Evolutionary conservation across 2,797 vertebrate species (phyloP).

Genomic region (Chromobotia macracanthus): DNA sequence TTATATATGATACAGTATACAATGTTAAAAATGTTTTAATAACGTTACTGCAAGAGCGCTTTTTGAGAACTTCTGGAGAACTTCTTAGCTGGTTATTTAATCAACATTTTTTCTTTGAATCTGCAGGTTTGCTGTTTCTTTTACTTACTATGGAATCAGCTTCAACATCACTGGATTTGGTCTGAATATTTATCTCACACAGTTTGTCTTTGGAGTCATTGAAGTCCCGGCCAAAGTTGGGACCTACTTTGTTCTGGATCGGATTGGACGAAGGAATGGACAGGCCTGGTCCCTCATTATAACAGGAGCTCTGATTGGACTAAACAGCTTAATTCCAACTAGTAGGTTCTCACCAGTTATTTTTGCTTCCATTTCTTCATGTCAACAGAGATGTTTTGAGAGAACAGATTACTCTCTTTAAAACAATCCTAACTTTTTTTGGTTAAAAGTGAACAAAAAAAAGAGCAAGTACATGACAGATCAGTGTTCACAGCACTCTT

Average conservation of each 20-base stretch:
- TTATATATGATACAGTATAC: no score
- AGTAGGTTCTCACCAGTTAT: conserved; percentile 56
- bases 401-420: not conserved
- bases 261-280: conserved; percentile 74
- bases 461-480: no score
- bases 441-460: no score
- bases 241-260: conserved; percentile 75
- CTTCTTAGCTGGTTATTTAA: no score
- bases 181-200: conserved; percentile 81
- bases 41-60: no score
- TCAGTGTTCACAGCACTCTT: no score
- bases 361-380: not conserved
- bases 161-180: conserved; percentile 70
- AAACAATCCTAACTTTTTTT: not conserved
- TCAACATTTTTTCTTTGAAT: not conserved
- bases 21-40: no score
- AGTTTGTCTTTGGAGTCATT: conserved; percentile 81
- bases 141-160: conserved; percentile 13
- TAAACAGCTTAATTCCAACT: conserved; percentile 69
- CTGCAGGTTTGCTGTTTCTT: conserved; percentile 19
- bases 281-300: conserved; percentile 77
- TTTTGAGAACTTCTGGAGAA: no score
- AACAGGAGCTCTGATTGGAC: conserved; percentile 68
- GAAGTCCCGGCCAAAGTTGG: conserved; percentile 83
- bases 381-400: not conserved